Percentiles rank a stretch among this genome's conserved stretches.
Evolutionary conservation across 2,797 vertebrate genomes (phyloP).

Genomic region (Sitta carolinensis): DNA sequence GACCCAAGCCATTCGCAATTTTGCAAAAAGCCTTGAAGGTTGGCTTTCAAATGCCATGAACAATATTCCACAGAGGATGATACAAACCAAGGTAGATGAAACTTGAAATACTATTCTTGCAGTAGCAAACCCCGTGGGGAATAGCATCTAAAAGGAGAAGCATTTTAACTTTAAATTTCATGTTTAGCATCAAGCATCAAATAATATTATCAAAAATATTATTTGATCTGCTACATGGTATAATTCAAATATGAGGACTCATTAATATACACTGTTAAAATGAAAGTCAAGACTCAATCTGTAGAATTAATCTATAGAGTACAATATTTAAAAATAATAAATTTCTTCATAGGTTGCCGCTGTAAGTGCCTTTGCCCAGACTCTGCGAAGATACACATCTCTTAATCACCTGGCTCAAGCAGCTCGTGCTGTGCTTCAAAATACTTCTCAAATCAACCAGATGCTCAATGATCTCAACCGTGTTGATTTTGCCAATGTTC

Average conservation of each 20-base stretch:
- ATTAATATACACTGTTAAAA: not conserved
- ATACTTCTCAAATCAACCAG: constrained; percentile 86
- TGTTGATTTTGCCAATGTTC: constrained; percentile 86
- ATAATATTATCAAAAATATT: not conserved
- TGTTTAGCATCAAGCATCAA: not conserved
- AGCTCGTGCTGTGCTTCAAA: constrained; percentile 84
- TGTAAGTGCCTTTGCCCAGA: constrained; percentile 90
- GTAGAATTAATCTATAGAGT: not conserved
- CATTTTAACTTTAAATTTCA: not conserved
- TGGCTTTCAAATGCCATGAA: constrained; percentile 87
- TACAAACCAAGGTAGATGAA: constrained; percentile 83
- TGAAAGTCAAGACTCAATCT: not conserved
- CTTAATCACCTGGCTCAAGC: constrained; percentile 87
- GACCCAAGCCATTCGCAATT: constrained; percentile 89
- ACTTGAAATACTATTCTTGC: not conserved
- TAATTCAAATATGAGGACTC: constrained; percentile 1
- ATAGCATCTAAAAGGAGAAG: not conserved
- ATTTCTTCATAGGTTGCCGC: constrained; percentile 77
- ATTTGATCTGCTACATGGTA: not conserved
- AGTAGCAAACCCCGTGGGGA: not conserved
- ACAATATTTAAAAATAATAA: not conserved
- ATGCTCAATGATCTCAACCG: constrained; percentile 87
- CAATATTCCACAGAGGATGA: constrained; percentile 87
- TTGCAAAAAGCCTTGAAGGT: constrained; percentile 89
- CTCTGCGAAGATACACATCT: constrained; percentile 86